Base-by-base conservation (phyloP, 2,797 vertebrate genomes). In the Poecilia gillii region DNA sequence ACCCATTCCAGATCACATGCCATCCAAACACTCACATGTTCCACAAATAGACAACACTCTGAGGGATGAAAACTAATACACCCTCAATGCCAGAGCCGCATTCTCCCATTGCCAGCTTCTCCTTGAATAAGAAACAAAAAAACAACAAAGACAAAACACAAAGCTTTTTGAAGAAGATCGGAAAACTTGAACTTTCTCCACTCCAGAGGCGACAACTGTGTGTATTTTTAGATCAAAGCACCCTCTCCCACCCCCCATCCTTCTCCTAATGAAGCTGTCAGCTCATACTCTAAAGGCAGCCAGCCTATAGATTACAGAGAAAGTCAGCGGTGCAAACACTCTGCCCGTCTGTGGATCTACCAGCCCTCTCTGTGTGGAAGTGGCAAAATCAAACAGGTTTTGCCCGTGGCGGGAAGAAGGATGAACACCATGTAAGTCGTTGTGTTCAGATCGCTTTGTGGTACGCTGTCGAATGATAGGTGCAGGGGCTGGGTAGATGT, bases 221-320 rank as follows among this genome's bases (percentile, higher is more conserved):
- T 77, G 70, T 92, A 95, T 95, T 93, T 95, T 94, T 95, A 95
- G 94, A 96, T 95, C 93, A 96, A 95, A 95, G 93, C 87, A 78
- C 77, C 28, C 74, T 31, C 33, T 23, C 20, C 20, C 45, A 46
- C 12, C 45, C 14, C 33, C 23, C 39, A 41, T 59, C 77, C 84
- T 73, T 83, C 89, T 89, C 91, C 90, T 93, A 95, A 95, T 94
- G 94, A 94, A 94, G 90, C 90, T 87, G 91, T 91, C 85, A 75
- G 81, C 89, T 86, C 85, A 87, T 87, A 88, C 86, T 90, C 91
- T 82, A 85, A 89, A 82, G 47, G 85, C 87, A 93, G 87, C 71
- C 86, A 83, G 91, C 79, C 88, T 91, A 92, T 93, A 91, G 90
- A 90, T 92, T 92, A 90, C 72, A 85, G 86, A 80, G 55, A 74